Evolutionary conservation across 2,797 vertebrate species (phyloP), one percentile per base, ranked within the genome.

Genomic region (Notolepis coatsorum): DNA sequence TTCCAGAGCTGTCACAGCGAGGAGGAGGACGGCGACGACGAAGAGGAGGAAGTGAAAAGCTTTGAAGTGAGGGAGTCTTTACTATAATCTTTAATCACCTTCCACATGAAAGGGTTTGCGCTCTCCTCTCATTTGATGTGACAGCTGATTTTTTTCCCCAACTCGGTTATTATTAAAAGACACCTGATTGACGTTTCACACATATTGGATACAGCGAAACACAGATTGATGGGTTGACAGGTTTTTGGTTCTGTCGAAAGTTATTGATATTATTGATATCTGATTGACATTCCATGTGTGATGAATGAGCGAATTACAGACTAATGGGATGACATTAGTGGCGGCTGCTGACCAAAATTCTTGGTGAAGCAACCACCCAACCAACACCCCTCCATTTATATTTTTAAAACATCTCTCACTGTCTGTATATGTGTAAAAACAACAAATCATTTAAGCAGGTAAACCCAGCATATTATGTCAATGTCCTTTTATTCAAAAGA

Each of bases 1-100:
- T 49, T 9, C 51, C 80, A 98, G 97, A 98, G 96, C 73, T 98
- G 96, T 89, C 93, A 95, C 70, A 92, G 91, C 77, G 94, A 96
- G 57, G 94, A 94, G 0, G 92, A 94, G 1, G 92, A 94, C 24
- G 91, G 92, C 41, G 81, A 92, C 3, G 75, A 80, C 25, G 78
- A 75, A 18, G 68, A 79, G 12, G 92, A 94, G 82, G 95, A 95
- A 80, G 87, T 94, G 67, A 95, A 97, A 88, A 96, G 94, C 81
- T 99, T 99, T 93, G 96, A 99, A 90, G 97, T 98, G 91, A 94
- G 94, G 71, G 5, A 53, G 53, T 33, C 9, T 67, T 55, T 5
- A 7, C 52, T 66, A 37, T 28, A 2, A 42, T 53, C 31, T 53
- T 20, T 28, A 7, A 28, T 42, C 35, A 18, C 38, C 10, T 41